These are phyloP conservation scores for Charadrius vociferus DNA, from an alignment of 2,113 vertebrate genomes.

Conservation along the genomic window DNA sequence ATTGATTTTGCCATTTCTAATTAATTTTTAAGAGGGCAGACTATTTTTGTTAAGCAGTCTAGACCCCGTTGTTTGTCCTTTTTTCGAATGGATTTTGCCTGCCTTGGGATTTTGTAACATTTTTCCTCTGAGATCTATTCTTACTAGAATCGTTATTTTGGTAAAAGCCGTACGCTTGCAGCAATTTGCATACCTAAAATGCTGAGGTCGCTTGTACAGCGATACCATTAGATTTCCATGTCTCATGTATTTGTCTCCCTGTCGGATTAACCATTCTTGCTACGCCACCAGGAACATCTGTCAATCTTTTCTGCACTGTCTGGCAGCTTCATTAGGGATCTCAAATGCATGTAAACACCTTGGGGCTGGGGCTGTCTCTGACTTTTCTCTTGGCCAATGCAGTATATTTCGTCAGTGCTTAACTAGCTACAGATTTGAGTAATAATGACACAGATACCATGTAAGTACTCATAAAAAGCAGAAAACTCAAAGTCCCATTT, in stretches of 20 bases:
- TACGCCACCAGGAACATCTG: conserved; percentile 24
- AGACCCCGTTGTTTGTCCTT: not conserved
- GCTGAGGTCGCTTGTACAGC: not conserved
- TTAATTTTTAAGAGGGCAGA: not conserved
- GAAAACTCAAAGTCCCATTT: not conserved
- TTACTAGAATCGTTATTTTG: not conserved
- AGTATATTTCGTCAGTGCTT: not conserved
- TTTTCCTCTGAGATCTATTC: not conserved
- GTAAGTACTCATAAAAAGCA: not conserved
- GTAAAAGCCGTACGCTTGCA: not conserved
- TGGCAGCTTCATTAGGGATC: conserved; percentile 41
- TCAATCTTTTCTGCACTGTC: not conserved
- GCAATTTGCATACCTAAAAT: not conserved
- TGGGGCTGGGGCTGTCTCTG: not conserved
- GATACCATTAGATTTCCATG: not conserved
- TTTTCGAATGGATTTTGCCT: not conserved
- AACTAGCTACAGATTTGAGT: not conserved
- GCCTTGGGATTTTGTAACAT: not conserved
- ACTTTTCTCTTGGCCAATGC: not conserved
- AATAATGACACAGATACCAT: not conserved
- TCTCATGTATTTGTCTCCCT: conserved; percentile 1
- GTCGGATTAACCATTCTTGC: conserved; percentile 31
- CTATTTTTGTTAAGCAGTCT: not conserved
- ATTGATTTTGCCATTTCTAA: not conserved
- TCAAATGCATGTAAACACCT: conserved; percentile 17